Conservation (phyloP, 2,797 vertebrate genomes). For the Picus viridis region DNA sequence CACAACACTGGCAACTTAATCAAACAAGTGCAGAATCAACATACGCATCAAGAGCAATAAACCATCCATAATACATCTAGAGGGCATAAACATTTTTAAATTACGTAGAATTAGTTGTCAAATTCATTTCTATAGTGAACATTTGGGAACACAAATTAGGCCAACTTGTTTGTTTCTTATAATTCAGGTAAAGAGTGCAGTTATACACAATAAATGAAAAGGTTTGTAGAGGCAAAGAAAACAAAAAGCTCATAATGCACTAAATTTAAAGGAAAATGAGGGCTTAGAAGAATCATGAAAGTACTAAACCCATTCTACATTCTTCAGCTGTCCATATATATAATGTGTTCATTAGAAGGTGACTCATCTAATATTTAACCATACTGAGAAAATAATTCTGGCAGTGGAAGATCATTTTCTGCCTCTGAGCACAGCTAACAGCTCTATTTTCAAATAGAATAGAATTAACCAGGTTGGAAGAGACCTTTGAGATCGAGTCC, state of each 20-base stretch:
- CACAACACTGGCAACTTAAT: conserved; percentile 4
- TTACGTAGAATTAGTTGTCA: conserved; percentile 6
- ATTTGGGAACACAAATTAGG: conserved; percentile 26
- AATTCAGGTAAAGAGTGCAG: not conserved
- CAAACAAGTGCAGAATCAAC: conserved; percentile 1
- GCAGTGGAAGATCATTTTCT: not conserved
- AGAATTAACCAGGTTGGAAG: too few species aligned
- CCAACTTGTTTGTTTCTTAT: not conserved
- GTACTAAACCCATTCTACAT: not conserved
- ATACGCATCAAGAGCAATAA: not conserved
- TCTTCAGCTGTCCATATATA: not conserved
- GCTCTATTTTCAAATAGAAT: not conserved
- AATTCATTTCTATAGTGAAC: not conserved
- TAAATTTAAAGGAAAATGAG: not conserved
- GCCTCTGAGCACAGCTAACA: not conserved
- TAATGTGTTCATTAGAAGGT: not conserved
- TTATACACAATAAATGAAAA: conserved; percentile 8
- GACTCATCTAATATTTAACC: not conserved
- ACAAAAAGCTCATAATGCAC: not conserved
- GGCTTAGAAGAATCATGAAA: not conserved
- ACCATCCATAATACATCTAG: conserved; percentile 4
- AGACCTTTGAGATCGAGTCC: too few species aligned
- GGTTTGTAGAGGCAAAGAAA: not conserved
- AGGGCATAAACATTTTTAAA: conserved; percentile 41
- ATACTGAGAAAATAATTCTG: not conserved